These are phyloP conservation scores for Muscicapa adusta DNA, from an alignment of 2,113 vertebrate genomes.

Conservation along the genomic window DNA sequence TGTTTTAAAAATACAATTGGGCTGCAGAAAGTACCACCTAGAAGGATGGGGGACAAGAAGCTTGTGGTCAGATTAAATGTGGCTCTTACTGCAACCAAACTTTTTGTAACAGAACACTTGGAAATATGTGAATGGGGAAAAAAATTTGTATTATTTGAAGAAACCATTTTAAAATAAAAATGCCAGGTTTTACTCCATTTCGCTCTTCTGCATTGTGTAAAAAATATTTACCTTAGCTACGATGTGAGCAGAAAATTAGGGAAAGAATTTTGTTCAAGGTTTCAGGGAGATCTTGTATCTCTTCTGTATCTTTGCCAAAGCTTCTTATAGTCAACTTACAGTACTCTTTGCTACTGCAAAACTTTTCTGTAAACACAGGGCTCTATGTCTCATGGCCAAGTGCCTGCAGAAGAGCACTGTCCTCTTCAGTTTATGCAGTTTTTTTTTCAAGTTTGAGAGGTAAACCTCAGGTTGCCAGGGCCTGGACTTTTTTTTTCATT, in stretches of 20 bases:
- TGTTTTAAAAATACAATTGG: constrained; percentile 5
- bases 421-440: not conserved
- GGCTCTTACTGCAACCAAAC: not conserved
- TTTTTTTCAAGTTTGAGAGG: not conserved
- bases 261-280: not conserved
- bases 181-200: not conserved
- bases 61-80: not conserved
- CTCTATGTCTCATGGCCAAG: not conserved
- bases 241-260: not conserved
- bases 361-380: not conserved
- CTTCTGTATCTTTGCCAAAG: not conserved
- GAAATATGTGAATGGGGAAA: not conserved
- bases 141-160: not conserved
- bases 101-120: not conserved
- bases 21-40: not conserved
- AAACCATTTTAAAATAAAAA: not conserved
- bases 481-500: constrained; percentile 8
- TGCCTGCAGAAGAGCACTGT: not conserved
- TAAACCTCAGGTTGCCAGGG: constrained; percentile 18
- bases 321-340: not conserved
- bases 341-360: not conserved
- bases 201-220: not conserved
- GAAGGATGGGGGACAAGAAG: not conserved
- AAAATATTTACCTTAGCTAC: not conserved
- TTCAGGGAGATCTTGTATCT: not conserved